phyloP scores from a whole-genome alignment of 1,140 invertebrate species.

The Diuraphis noxia region DNA sequence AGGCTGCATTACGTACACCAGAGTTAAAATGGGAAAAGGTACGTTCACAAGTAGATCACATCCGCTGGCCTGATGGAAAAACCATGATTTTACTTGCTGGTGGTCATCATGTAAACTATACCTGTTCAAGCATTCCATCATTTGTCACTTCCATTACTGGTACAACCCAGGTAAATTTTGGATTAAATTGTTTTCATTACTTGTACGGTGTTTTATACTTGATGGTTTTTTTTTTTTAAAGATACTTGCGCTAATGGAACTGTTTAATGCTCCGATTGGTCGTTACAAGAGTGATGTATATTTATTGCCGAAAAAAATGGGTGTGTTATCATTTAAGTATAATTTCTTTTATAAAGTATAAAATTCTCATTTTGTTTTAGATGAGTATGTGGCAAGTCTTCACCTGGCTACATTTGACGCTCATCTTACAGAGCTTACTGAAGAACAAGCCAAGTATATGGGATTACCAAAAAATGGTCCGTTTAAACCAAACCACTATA shows the following conservation, averaged over 20 bases:
- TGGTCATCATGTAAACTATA: constrained; percentile 92
- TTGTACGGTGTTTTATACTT: constrained; percentile 18
- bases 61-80: constrained; percentile 94
- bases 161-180: constrained; percentile 74
- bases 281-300: constrained; percentile 97
- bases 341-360: constrained; percentile 57
- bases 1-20: constrained; percentile 75
- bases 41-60: constrained; percentile 94
- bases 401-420: constrained; percentile 97
- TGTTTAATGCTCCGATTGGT: constrained; percentile 92
- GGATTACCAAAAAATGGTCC: constrained; percentile 96
- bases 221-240: constrained; percentile 66
- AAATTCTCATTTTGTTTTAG: constrained; percentile 61
- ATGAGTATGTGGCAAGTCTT: constrained; percentile 95
- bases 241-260: constrained; percentile 84
- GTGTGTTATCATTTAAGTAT: constrained; percentile 54
- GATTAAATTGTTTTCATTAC: not conserved
- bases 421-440: constrained; percentile 91
- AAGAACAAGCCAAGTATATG: constrained; percentile 97
- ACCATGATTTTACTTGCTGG: constrained; percentile 90
- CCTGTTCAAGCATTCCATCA: constrained; percentile 95
- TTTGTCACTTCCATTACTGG: constrained; percentile 96
- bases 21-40: constrained; percentile 97
- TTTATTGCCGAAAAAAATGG: constrained; percentile 97
- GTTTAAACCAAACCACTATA: constrained; percentile 98